phyloP scores from a whole-genome alignment of 2,888 invertebrate species.

The Drosophila anceps region DNA sequence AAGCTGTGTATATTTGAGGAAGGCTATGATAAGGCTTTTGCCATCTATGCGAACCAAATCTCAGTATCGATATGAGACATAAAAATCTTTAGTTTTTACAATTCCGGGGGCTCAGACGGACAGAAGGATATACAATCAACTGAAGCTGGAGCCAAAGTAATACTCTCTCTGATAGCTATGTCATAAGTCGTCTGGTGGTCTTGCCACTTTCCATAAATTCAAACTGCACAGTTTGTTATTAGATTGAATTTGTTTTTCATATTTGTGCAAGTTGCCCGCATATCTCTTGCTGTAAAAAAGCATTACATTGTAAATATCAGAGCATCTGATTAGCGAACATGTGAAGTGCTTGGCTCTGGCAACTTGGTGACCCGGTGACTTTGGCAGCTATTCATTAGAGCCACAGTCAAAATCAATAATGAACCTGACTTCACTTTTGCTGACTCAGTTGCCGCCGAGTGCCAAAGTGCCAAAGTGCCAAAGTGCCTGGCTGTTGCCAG shows the following conservation, averaged over 20 bases:
- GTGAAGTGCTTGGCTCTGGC: not conserved
- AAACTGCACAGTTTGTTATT: no score
- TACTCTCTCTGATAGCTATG: no score
- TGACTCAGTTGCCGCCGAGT: slow-evolving; percentile 45
- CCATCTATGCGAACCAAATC: no score
- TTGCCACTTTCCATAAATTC: no score
- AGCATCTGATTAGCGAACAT: not conserved
- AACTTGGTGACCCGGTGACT: not conserved
- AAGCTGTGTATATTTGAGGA: no score
- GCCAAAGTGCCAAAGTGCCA: slow-evolving; percentile 16
- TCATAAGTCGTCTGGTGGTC: no score
- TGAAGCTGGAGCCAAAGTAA: not conserved
- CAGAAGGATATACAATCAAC: not conserved
- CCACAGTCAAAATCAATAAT: slow-evolving; percentile 54
- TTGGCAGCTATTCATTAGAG: slow-evolving; percentile 42
- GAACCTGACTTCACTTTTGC: slow-evolving; percentile 46
- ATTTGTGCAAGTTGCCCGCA: no score
- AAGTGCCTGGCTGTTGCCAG: not conserved
- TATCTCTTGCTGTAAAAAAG: not conserved
- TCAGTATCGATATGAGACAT: no score
- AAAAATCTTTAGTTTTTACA: no score
- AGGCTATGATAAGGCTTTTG: no score
- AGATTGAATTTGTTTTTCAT: no score
- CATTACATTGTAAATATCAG: not conserved
- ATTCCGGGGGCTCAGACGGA: no score